Evolutionary conservation across 2,113 vertebrate genomes (phyloP), one percentile per base, ranked within the genome.

Genomic region (Pygoscelis antarcticus): DNA sequence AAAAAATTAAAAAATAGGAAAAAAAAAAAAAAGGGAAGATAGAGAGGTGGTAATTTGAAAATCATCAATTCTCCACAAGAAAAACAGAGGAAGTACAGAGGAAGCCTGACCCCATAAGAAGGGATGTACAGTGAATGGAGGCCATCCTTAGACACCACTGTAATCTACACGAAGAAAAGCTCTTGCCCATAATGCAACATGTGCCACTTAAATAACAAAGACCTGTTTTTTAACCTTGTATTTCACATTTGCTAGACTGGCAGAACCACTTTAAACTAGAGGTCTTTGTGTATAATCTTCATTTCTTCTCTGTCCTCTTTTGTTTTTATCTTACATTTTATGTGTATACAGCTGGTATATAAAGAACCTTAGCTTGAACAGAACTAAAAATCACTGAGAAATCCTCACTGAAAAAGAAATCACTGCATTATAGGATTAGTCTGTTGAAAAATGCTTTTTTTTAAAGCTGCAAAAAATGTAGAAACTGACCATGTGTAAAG

Each of bases 341-440:
- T 68, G 81, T 86, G 72, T 76, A 65, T 94, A 88, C 77, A 96
- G 88, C 85, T 96, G 75, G 74, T 79, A 69, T 49, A 82, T 62
- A 90, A 96, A 92, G 71, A 94, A 89, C 23, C 42, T 94, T 69
- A 76, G 68, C 46, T 75, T 62, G 91, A 93, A 90, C 46, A 94
- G 75, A 94, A 93, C 62, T 64, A 91, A 93, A 93, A 87, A 95
- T 83, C 70, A 78, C 90, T 52, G 64, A 89, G 75, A 95, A 95
- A 96, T 95, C 94, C 92, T 89, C 87, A 52, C 30, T 72, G 74
- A 75, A 85, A 83, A 97, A 88, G 51, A 93, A 97, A 77, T 72
- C 71, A 86, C 68, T 91, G 78, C 68, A 91, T 94, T 96, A 94
- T 47, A 76, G 51, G 62, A 97, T 93, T 96, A 97, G 76, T 36